phyloP scores from a whole-genome alignment of 2,888 invertebrate species.

The Euproctis similis region DNA sequence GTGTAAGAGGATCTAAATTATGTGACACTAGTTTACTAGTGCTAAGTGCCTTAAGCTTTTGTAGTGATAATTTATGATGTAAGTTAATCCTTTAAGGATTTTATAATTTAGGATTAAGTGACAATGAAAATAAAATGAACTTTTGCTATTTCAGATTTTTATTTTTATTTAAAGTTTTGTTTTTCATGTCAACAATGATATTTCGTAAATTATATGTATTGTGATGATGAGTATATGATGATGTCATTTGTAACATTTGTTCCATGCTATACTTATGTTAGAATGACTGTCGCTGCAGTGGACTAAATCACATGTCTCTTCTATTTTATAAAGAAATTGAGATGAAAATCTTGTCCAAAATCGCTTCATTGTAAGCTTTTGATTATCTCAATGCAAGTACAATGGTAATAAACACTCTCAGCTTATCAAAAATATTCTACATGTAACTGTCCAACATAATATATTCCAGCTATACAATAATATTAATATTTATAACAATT shows the following conservation, averaged over 20 bases:
- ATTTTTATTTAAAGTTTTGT: constrained; percentile 55
- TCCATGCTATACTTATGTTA: not conserved
- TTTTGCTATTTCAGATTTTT: constrained; percentile 49
- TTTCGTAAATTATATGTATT: constrained; percentile 26
- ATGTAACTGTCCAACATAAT: not conserved
- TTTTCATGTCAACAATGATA: constrained; percentile 55
- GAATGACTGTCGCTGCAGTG: no score
- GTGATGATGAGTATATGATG: constrained; percentile 16
- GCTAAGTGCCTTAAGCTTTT: not conserved
- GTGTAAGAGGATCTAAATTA: not conserved
- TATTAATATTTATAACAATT: no score
- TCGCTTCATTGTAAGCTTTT: no score
- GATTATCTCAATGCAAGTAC: no score
- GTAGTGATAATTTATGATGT: not conserved
- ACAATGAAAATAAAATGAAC: constrained; percentile 49
- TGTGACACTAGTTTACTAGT: not conserved
- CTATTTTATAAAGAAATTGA: no score
- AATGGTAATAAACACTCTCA: no score
- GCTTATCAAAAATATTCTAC: no score
- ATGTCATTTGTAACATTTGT: constrained; percentile 4
- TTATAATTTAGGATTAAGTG: constrained; percentile 9
- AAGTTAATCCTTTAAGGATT: constrained; percentile 11
- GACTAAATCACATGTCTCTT: no score
- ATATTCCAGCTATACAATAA: no score
- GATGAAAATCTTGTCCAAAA: no score